Conservation (phyloP, 2,888 invertebrate species). For the Mycalesis mineus region DNA sequence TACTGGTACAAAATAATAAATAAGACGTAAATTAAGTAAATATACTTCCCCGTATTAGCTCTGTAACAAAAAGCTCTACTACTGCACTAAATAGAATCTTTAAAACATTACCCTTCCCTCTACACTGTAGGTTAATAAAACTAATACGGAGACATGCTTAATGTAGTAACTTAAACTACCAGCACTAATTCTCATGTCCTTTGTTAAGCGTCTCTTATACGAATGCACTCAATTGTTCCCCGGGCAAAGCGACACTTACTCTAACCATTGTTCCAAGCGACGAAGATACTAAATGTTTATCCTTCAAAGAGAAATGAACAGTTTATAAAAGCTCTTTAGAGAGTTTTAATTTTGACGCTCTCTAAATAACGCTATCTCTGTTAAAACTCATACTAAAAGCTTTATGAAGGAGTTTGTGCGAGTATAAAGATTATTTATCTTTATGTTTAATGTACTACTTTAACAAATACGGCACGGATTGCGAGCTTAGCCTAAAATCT, state of each 20-base stretch:
- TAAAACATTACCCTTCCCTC: too few relatives aligned
- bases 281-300: conserved; percentile 25
- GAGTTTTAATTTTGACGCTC: conserved; percentile 19
- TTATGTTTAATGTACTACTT: background rate
- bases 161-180: conserved; percentile 23
- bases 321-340: conserved; percentile 21
- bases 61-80: too few relatives aligned
- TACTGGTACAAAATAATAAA: too few relatives aligned
- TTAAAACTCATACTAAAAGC: background rate
- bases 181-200: conserved; percentile 20
- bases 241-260: conserved; percentile 26
- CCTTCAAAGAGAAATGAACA: conserved; percentile 27
- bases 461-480: background rate
- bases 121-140: background rate
- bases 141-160: conserved; percentile 12
- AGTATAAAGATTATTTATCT: too few relatives aligned
- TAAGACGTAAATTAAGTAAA: too few relatives aligned
- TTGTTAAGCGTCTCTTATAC: conserved; percentile 32
- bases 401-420: background rate
- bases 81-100: too few relatives aligned
- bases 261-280: conserved; percentile 22
- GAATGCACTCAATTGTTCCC: conserved; percentile 27
- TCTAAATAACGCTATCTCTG: background rate
- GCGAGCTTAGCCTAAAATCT: too few relatives aligned
- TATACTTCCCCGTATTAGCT: too few relatives aligned